Evolutionary conservation across 1,140 invertebrate species (phyloP).

Genomic region (Planococcus citri): DNA sequence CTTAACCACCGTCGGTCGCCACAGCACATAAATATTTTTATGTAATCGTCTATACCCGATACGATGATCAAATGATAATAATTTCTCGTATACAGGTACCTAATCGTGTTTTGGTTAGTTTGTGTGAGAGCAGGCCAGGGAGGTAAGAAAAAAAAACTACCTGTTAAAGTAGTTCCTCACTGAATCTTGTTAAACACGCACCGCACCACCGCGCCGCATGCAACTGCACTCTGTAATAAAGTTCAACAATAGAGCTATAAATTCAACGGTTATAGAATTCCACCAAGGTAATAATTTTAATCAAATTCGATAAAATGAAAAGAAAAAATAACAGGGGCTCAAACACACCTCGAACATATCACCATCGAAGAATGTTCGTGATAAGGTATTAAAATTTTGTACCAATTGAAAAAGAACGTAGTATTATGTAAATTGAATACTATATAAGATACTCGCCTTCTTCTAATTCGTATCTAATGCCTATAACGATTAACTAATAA

Average conservation of each 20-base stretch:
- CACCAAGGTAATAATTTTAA: not conserved
- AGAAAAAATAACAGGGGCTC: not conserved
- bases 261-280: not conserved
- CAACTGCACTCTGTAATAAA: not conserved
- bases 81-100: too few relatives aligned
- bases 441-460: not conserved
- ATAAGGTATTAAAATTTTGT: not conserved
- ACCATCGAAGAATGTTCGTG: not conserved
- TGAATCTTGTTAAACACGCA: not conserved
- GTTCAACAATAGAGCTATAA: not conserved
- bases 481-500: not conserved
- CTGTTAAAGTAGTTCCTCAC: not conserved
- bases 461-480: not conserved
- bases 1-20: too few relatives aligned
- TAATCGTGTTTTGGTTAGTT: not conserved
- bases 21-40: too few relatives aligned
- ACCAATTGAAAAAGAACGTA: not conserved
- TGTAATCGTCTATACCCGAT: too few relatives aligned
- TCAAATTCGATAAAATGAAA: not conserved
- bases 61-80: too few relatives aligned
- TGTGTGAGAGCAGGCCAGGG: not conserved
- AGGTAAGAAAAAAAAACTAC: too few relatives aligned
- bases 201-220: too few relatives aligned
- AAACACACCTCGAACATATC: not conserved
- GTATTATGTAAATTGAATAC: not conserved